phyloP scores from a whole-genome alignment of 2,113 vertebrate genomes.

The Aphyosemion australe region DNA sequence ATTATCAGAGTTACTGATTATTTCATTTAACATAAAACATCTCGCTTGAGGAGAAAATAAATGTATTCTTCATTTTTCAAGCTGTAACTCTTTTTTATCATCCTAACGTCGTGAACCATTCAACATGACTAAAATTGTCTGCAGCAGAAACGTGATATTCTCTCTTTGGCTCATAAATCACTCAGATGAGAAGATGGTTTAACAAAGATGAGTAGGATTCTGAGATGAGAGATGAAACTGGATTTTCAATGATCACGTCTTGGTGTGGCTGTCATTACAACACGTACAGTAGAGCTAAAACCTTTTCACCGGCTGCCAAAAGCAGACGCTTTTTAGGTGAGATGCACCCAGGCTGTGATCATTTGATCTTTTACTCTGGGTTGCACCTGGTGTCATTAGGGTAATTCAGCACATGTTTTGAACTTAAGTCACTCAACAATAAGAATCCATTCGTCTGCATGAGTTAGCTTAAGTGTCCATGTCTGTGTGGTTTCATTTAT shows the following conservation, averaged over 20 bases:
- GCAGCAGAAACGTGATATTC: not conserved
- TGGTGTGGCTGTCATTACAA: too few species aligned
- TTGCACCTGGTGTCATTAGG: not conserved
- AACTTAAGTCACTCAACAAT: not conserved
- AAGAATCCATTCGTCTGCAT: not conserved
- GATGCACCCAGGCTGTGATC: too few species aligned
- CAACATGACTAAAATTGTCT: not conserved
- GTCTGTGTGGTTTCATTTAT: not conserved
- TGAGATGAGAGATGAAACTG: too few species aligned
- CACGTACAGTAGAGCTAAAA: too few species aligned
- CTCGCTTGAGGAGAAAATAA: not conserved
- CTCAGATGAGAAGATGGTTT: not conserved
- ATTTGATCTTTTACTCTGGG: too few species aligned
- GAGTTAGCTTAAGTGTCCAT: not conserved
- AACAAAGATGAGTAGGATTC: not conserved
- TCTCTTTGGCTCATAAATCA: not conserved
- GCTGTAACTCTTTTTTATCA: not conserved
- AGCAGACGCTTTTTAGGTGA: not conserved
- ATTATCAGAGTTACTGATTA: too few species aligned
- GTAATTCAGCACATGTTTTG: not conserved
- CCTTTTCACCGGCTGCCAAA: not conserved
- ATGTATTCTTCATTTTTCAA: not conserved
- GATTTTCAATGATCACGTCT: not conserved
- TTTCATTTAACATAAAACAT: not conserved
- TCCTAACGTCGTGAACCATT: not conserved